Evolutionary conservation across 35 echinoderm and acorn worm genomes (phyloP).

Genomic region (Ophiothrix spiculata): DNA sequence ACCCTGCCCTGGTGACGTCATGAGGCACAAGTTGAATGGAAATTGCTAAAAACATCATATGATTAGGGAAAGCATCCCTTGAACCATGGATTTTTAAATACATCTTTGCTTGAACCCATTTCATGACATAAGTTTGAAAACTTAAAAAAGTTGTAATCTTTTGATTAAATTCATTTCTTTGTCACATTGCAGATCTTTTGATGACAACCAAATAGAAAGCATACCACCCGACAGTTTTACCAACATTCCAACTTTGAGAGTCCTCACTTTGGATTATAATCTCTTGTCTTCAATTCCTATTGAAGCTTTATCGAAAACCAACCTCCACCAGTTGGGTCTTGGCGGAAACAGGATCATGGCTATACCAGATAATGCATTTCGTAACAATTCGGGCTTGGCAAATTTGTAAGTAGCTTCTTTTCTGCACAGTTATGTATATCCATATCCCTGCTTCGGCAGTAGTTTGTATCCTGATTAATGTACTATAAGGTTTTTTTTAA

Average conservation of each 20-base stretch:
- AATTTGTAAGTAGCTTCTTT: constrained; percentile 18
- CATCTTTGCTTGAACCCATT: too few relatives aligned
- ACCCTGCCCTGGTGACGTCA: too few relatives aligned
- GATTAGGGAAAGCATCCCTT: too few relatives aligned
- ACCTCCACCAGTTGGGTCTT: constrained; percentile 13
- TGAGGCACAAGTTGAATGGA: too few relatives aligned
- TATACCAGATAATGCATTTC: constrained; percentile 20
- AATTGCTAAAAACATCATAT: too few relatives aligned
- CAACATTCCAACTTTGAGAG: background rate
- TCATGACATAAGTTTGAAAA: too few relatives aligned
- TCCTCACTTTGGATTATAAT: constrained; percentile 23
- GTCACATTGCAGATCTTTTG: constrained; percentile 14
- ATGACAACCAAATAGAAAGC: constrained; percentile 34
- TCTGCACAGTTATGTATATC: background rate
- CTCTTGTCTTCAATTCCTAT: background rate
- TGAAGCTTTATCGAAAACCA: background rate
- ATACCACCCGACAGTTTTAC: constrained; percentile 10
- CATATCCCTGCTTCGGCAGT: too few relatives aligned
- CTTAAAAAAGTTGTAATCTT: too few relatives aligned
- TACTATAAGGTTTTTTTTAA: too few relatives aligned
- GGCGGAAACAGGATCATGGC: constrained; percentile 16
- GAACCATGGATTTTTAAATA: too few relatives aligned
- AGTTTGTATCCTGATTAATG: too few relatives aligned
- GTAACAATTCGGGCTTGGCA: constrained; percentile 12
- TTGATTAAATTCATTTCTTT: too few relatives aligned